Percentiles rank a stretch among this genome's conserved stretches.
Evolutionary conservation across 1,140 invertebrate species (phyloP).

Genomic region (Luehdorfia chinensis): DNA sequence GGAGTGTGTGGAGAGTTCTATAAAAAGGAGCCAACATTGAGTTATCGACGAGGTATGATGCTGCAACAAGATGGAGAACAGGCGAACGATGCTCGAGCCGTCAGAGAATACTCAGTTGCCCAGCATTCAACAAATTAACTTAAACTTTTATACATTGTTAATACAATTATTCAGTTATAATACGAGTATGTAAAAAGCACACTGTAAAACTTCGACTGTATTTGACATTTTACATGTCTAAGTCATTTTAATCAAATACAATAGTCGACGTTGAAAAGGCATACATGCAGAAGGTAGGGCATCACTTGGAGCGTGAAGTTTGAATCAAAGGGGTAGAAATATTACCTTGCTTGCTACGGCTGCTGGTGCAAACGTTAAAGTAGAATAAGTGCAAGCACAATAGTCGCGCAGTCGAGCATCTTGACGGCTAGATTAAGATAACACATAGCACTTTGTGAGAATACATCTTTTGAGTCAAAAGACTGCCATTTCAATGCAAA

Average conservation of each 20-base stretch:
- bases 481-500: slow-evolving; percentile 21
- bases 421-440: slow-evolving; percentile 39
- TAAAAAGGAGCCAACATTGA: no score
- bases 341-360: slow-evolving; percentile 26
- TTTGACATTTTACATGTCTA: slow-evolving; percentile 1
- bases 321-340: slow-evolving; percentile 35
- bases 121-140: no score
- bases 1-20: no score
- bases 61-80: no score
- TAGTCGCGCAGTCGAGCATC: slow-evolving; percentile 24
- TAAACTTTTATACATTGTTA: no score
- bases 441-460: slow-evolving; percentile 27
- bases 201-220: background rate
- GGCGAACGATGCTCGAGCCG: no score
- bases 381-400: slow-evolving; percentile 28
- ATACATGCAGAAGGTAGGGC: slow-evolving; percentile 11
- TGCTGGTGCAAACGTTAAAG: slow-evolving; percentile 21
- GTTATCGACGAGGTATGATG: no score
- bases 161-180: no score
- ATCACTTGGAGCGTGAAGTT: slow-evolving; percentile 13
- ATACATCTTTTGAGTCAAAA: slow-evolving; percentile 24
- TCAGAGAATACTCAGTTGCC: no score
- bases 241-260: slow-evolving; percentile 13
- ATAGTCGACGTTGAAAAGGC: slow-evolving; percentile 8
- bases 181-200: no score